phyloP scores from a whole-genome alignment of 2,113 vertebrate species.

The Ictidomys tridecemlineatus region DNA sequence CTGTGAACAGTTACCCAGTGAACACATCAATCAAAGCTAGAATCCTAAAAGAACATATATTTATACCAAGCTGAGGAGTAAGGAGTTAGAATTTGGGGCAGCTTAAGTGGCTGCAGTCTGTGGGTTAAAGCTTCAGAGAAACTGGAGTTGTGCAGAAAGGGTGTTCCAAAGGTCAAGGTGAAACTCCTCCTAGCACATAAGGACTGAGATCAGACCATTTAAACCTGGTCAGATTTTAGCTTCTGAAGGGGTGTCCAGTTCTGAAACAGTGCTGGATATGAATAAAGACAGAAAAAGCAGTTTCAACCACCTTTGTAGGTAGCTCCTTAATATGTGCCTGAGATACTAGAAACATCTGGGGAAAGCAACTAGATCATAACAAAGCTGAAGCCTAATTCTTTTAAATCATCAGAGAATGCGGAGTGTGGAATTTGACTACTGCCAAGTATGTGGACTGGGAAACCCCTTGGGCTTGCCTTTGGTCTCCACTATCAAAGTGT shows the following conservation, averaged over 20 bases:
- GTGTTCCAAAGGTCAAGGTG: fast-evolving
- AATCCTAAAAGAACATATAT: neutral
- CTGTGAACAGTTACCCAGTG: neutral
- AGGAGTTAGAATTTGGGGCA: neutral
- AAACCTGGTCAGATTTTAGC: neutral
- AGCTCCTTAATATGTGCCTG: neutral
- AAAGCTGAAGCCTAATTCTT: neutral
- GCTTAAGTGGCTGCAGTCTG: neutral
- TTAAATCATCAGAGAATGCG: neutral
- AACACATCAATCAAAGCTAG: neutral
- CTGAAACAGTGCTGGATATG: neutral
- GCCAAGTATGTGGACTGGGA: neutral
- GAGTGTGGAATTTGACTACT: neutral
- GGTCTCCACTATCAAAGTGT: neutral
- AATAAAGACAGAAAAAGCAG: neutral
- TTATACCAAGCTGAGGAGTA: neutral
- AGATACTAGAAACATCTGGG: neutral
- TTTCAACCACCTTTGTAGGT: fast-evolving
- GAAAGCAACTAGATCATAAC: neutral
- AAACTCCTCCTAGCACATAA: too few relatives aligned
- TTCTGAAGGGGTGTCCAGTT: neutral
- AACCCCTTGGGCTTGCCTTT: neutral
- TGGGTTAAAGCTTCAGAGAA: neutral
- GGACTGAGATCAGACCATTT: neutral
- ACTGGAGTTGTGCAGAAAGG: fast-evolving